Percentiles rank a stretch among this genome's conserved stretches.
These are phyloP conservation scores for Petroica traversi DNA, from an alignment of 2,113 vertebrate species.

Conservation along the genomic window DNA sequence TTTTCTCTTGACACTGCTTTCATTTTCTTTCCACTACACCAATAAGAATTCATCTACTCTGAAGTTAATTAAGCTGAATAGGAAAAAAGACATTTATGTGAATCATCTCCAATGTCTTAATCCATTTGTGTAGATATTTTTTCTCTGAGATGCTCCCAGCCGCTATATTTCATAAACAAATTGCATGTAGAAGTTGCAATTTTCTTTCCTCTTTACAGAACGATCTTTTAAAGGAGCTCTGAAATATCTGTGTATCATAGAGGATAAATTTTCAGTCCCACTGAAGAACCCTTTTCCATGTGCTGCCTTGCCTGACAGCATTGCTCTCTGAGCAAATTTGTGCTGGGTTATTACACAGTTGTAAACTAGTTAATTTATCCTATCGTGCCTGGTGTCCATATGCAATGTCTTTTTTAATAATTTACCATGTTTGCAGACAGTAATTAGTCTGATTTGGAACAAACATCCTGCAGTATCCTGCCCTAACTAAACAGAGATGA, in stretches of 20 bases:
- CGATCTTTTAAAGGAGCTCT: background rate
- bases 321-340: background rate
- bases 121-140: constrained; percentile 13
- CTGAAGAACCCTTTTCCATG: background rate
- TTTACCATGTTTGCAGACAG: background rate
- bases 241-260: background rate
- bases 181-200: background rate
- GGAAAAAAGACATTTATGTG: constrained; percentile 28
- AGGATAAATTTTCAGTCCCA: background rate
- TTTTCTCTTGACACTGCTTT: constrained; percentile 23
- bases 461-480: background rate
- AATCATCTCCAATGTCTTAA: constrained; percentile 4
- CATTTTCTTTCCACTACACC: constrained; percentile 30
- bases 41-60: constrained; percentile 37
- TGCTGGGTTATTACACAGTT: background rate
- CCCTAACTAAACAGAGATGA: background rate
- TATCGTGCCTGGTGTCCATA: background rate
- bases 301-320: background rate
- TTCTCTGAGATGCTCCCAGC: background rate
- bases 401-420: background rate
- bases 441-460: background rate
- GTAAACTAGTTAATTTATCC: constrained; percentile 8
- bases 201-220: constrained; percentile 4
- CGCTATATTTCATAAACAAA: constrained; percentile 31
- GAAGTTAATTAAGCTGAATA: constrained; percentile 54